Base-by-base conservation (phyloP, 1,140 invertebrate genomes). In the Octopus sinensis region DNA sequence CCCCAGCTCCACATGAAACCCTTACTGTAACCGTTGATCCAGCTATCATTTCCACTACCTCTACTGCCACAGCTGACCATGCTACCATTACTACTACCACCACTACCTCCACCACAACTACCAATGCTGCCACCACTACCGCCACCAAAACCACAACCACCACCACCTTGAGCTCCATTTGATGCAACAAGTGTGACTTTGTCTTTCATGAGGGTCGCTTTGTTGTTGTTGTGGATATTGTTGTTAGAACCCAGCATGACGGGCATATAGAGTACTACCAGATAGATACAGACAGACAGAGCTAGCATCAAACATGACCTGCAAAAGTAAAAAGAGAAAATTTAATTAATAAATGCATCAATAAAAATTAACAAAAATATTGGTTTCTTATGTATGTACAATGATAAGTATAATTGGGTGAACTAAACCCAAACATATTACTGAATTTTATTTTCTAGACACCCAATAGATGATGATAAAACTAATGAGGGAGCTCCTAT, bases 1-100 rank as follows among this genome's bases (percentile, higher is more conserved):
- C 84, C 83, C 86, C 87, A 88, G 54, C 84, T 84, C 88, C 88
- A 90, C 75, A 89, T 77, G 80, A 88, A 88, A 23, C 83, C 84
- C 52, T 83, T 80, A 52, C 79, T 52, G 12, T 79, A 78, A n/a
- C 76, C 78, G 82, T 71, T 81, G 62, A 10, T 30, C 62, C 43
- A 78, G 23, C 52, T 30, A 53, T n/a, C 68, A 43, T 43, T 43
- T 43, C 30, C 30, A 43, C 30, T 3, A 43, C 30, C 30, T 43
- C 30, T 43, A 43, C 30, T 43, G 30, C 30, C 30, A 43, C 30
- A 43, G 30, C 30, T 43, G 30, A 43, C 30, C 30, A 43, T 43
- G 30, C 30, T 43, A 43, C 30, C 30, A 30, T 71, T 79, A 82
- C 76, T 81, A 54, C 17, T 30, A 62, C 43, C 78, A 30, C 52